Evolutionary conservation across 92 coral and sea anemone species (phyloP).

Genomic region (Scolanthus callimorphus): DNA sequence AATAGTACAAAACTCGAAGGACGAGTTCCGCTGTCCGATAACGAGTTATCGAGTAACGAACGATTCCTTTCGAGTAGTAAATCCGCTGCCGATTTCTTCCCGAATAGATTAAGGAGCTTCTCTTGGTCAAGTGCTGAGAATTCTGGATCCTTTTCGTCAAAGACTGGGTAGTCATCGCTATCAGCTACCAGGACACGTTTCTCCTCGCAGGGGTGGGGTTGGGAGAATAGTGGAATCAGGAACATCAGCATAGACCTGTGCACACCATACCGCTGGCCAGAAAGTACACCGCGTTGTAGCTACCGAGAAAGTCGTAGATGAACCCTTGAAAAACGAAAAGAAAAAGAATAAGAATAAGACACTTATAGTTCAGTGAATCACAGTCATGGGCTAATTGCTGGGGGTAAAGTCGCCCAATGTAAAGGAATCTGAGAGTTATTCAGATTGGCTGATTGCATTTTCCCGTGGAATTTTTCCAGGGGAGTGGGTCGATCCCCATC

Average conservation of each 20-base stretch:
- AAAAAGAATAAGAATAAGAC: no score
- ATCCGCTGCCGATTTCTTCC: conserved; percentile 10
- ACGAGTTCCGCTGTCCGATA: conserved; percentile 28
- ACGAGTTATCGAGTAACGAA: conserved; percentile 5
- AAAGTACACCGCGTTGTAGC: conserved; percentile 71
- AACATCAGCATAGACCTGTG: conserved; percentile 73
- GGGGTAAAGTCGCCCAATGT: no score
- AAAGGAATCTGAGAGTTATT: no score
- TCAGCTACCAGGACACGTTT: conserved; percentile 3
- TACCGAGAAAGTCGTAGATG: conserved; percentile 70
- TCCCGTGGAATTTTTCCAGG: no score
- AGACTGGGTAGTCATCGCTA: conserved; percentile 4
- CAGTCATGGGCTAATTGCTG: no score
- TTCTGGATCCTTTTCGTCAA: conserved; percentile 10
- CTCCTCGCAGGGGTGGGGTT: neutral
- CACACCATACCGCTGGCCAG: conserved; percentile 66
- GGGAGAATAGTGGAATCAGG: conserved; percentile 56
- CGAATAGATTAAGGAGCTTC: conserved; percentile 20
- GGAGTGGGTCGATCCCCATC: no score
- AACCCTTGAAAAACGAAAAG: conserved; percentile 41
- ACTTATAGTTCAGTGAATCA: no score
- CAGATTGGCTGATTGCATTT: no score
- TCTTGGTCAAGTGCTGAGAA: conserved; percentile 24
- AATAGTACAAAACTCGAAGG: conserved; percentile 62
- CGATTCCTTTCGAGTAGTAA: conserved; percentile 17